Conservation (phyloP, 2,888 invertebrate species). For the Tetragonula carbonaria region DNA sequence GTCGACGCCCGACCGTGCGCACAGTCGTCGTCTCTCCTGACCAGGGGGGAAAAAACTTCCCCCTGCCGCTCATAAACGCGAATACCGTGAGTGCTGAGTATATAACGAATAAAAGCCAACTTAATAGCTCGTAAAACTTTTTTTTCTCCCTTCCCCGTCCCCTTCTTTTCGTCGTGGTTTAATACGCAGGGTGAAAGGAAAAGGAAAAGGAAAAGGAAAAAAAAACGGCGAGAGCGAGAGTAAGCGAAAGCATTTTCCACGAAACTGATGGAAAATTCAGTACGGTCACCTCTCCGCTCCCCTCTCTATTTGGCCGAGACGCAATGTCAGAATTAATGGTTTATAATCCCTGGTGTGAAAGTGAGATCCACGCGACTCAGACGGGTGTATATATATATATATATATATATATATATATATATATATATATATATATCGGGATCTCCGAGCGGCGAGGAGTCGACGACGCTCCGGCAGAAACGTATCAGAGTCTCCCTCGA, state of each 20-base stretch:
- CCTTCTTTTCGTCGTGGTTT: not conserved
- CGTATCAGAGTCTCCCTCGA: conserved; percentile 70
- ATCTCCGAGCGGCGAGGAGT: conserved; percentile 54
- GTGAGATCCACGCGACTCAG: conserved; percentile 81
- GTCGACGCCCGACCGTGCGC: not conserved
- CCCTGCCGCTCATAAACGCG: conserved; percentile 1
- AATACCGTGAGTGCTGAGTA: conserved; percentile 1
- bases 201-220: too few species aligned
- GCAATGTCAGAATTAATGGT: conserved; percentile 82
- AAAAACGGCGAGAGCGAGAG: not conserved
- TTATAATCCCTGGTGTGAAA: conserved; percentile 83
- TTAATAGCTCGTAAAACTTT: conserved; percentile 42
- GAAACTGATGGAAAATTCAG: conserved; percentile 55
- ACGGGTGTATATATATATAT: conserved; percentile 67
- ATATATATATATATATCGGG: conserved; percentile 72
- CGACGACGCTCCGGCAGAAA: conserved; percentile 60
- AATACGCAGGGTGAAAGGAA: not conserved
- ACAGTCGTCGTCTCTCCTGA: not conserved
- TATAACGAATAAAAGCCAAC: conserved; percentile 30
- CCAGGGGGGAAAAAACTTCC: not conserved
- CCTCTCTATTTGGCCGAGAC: conserved; percentile 48
- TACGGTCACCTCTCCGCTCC: conserved; percentile 19
- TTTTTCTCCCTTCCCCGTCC: too few species aligned
- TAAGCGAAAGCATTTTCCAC: conserved; percentile 16
- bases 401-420: conserved; percentile 71